Percentiles rank a stretch among this genome's conserved stretches.
Conservation (phyloP, 2,888 invertebrate species). For the Mesorhabditis sp. region DNA sequence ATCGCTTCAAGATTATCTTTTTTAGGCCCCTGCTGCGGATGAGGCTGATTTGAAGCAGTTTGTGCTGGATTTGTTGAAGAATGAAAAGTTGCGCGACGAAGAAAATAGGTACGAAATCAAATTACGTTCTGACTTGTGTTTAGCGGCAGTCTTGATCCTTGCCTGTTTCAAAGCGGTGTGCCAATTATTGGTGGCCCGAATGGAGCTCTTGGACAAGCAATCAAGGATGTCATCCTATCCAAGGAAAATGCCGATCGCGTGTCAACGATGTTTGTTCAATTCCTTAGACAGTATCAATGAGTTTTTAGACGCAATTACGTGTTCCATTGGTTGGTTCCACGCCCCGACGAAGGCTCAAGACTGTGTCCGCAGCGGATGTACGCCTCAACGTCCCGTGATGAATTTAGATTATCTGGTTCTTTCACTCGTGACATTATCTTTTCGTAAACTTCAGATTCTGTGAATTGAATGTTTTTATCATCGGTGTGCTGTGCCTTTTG, state of each 20-base stretch:
- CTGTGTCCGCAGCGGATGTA: background rate
- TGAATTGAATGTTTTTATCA: no score
- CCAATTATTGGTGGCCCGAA: slow-evolving; percentile 2
- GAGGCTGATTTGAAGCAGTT: background rate
- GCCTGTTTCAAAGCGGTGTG: background rate
- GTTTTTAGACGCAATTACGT: slow-evolving; percentile 1
- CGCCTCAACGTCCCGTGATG: background rate
- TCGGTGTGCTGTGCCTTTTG: no score
- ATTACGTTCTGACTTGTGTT: background rate
- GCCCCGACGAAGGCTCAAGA: background rate
- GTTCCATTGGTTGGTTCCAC: background rate
- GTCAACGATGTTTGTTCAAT: background rate
- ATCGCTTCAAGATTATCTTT: no score
- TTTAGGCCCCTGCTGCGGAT: background rate
- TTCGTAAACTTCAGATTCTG: no score
- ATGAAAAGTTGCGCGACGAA: background rate
- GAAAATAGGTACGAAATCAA: background rate
- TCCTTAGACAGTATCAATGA: background rate
- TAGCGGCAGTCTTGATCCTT: background rate
- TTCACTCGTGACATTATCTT: background rate
- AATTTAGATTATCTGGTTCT: background rate
- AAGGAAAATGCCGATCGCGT: background rate
- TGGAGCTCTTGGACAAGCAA: background rate
- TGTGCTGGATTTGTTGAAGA: background rate
- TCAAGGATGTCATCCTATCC: background rate